phyloP scores from a whole-genome alignment of 2,888 invertebrate genomes.

The Zeuzera pyrina region DNA sequence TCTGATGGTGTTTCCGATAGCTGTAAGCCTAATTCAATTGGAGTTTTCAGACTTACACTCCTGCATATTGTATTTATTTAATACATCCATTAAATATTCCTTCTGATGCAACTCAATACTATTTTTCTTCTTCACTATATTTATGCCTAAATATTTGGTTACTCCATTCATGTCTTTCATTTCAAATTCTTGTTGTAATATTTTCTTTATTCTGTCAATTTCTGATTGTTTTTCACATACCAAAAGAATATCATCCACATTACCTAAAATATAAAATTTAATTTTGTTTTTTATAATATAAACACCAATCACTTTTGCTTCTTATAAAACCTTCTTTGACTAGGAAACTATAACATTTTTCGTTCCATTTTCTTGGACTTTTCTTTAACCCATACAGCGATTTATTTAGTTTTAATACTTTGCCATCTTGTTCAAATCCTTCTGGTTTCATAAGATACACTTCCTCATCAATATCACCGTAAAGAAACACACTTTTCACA shows the following conservation, averaged over 20 bases:
- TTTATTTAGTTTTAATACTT: background rate
- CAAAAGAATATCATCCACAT: conserved; percentile 1
- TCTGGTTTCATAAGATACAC: background rate
- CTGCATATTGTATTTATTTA: conserved; percentile 1
- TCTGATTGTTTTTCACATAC: conserved; percentile 1
- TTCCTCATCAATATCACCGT: background rate
- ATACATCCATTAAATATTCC: conserved; percentile 1
- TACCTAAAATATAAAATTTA: conserved; percentile 3
- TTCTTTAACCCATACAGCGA: background rate
- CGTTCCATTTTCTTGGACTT: conserved; percentile 1
- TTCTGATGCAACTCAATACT: background rate
- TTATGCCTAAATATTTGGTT: conserved; percentile 5
- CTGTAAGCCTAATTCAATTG: conserved; percentile 1
- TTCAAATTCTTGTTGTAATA: conserved; percentile 3
- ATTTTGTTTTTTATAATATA: background rate
- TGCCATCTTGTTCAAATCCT: conserved; percentile 1
- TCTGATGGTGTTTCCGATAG: conserved; percentile 1
- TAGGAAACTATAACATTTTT: conserved; percentile 1
- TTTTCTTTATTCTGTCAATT: conserved; percentile 2
- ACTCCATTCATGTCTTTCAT: conserved; percentile 5
- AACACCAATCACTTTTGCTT: conserved; percentile 1
- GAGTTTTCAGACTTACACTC: conserved; percentile 4
- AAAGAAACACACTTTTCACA: too few relatives aligned
- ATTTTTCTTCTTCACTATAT: conserved; percentile 1
- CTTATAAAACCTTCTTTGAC: background rate